Percentiles rank a stretch among this genome's conserved stretches.
Conservation (phyloP, 2,113 vertebrate species). For the Colaptes auratus region DNA sequence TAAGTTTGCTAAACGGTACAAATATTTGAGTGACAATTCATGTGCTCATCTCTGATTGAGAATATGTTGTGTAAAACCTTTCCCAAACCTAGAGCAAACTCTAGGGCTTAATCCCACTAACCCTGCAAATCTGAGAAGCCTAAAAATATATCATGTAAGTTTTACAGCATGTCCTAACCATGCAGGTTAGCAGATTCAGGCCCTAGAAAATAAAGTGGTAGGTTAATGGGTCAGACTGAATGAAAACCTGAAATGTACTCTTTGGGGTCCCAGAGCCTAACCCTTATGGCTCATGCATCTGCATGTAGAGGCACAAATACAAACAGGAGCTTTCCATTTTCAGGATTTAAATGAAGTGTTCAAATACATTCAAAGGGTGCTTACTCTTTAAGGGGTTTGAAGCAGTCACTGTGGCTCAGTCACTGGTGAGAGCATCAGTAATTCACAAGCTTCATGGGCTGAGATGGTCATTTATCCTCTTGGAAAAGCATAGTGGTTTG, state of each 20-base stretch:
- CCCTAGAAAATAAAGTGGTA: neutral
- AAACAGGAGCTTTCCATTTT: neutral
- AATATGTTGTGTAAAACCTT: neutral
- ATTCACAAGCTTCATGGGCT: too few relatives aligned
- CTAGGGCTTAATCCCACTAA: slow-evolving; percentile 21
- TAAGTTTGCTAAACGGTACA: neutral
- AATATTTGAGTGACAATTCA: slow-evolving; percentile 54
- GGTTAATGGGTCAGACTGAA: neutral
- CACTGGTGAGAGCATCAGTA: too few relatives aligned
- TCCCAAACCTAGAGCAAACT: slow-evolving; percentile 39
- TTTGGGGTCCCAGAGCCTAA: neutral
- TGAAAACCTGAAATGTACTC: neutral
- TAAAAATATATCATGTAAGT: neutral
- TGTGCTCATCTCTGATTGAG: slow-evolving; percentile 20
- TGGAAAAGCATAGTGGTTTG: too few relatives aligned
- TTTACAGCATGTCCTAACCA: neutral
- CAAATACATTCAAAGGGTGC: neutral
- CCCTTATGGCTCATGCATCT: neutral
- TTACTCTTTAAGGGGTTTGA: neutral
- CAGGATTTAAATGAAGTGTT: neutral
- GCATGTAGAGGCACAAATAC: neutral
- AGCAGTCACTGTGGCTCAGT: neutral
- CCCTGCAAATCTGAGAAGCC: neutral
- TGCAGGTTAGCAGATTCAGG: neutral
- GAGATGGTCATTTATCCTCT: too few relatives aligned